phyloP scores from a whole-genome alignment of 23 tunicate species.

The Aplidium turbinatum region DNA sequence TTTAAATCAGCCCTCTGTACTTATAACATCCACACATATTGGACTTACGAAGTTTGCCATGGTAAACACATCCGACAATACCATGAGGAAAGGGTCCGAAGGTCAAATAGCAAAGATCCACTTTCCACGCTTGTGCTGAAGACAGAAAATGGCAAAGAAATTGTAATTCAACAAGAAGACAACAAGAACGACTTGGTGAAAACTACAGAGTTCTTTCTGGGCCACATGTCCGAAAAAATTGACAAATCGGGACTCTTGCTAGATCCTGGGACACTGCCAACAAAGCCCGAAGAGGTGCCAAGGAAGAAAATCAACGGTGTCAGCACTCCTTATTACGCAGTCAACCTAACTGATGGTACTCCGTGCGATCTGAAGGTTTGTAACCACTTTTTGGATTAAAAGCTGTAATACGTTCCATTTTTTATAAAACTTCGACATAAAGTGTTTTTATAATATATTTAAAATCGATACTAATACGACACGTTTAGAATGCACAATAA shows the following conservation, averaged over 20 bases:
- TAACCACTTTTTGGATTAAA: too few relatives aligned
- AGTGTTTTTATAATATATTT: too few relatives aligned
- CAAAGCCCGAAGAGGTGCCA: constrained; percentile 47
- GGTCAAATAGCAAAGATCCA: not conserved
- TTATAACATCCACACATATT: constrained; percentile 67
- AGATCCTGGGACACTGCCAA: constrained; percentile 24
- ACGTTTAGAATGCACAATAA: too few relatives aligned
- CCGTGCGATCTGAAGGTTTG: constrained; percentile 88
- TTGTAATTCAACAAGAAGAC: constrained; percentile 19
- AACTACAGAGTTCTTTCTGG: constrained; percentile 81
- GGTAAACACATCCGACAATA: constrained; percentile 87
- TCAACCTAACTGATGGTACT: constrained; percentile 80
- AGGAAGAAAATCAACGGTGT: constrained; percentile 71
- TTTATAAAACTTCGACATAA: too few relatives aligned
- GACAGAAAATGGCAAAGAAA: constrained; percentile 27
- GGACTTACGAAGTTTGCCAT: constrained; percentile 96
- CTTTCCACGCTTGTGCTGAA: not conserved
- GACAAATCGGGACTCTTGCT: constrained; percentile 44
- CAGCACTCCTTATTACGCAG: constrained; percentile 69
- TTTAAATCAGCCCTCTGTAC: constrained; percentile 55
- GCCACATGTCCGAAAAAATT: constrained; percentile 32
- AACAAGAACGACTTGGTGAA: constrained; percentile 33
- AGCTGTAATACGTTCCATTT: too few relatives aligned
- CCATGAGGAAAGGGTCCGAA: constrained; percentile 86
- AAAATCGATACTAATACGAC: too few relatives aligned